These are phyloP conservation scores for Eupeodes latifasciatus DNA, from an alignment of 2,888 invertebrate genomes.

Conservation along the genomic window DNA sequence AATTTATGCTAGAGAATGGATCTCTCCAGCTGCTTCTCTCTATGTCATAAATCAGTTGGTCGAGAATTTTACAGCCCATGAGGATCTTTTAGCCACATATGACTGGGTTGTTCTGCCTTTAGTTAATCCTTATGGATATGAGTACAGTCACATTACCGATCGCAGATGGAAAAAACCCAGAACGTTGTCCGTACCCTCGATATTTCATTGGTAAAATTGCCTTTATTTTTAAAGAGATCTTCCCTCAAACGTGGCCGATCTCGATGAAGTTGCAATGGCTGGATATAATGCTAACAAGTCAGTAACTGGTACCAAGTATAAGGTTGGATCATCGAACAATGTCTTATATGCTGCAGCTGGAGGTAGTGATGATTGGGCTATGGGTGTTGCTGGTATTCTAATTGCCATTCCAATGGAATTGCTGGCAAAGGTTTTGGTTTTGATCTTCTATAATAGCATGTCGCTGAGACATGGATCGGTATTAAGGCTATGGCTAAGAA, in stretches of 20 bases:
- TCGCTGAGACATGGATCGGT: slow-evolving; percentile 86
- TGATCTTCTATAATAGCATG: slow-evolving; percentile 86
- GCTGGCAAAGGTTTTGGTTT: slow-evolving; percentile 86
- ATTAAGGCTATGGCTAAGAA: slow-evolving; percentile 82
- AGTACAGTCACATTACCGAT: no score
- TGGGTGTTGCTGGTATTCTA: slow-evolving; percentile 85
- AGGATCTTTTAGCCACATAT: no score
- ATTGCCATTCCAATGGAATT: slow-evolving; percentile 88
- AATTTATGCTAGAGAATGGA: slow-evolving; percentile 89
- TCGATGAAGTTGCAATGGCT: slow-evolving; percentile 82
- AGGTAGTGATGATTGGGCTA: slow-evolving; percentile 88
- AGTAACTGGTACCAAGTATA: slow-evolving; percentile 82
- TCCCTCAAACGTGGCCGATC: slow-evolving; percentile 83
- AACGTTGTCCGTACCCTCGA: neutral
- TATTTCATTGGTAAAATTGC: neutral
- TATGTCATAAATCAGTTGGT: slow-evolving; percentile 87
- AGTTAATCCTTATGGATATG: no score
- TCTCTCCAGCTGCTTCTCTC: slow-evolving; percentile 86
- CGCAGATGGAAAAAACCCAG: no score
- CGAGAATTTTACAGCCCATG: no score
- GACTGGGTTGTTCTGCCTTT: no score
- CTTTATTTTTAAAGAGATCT: slow-evolving; percentile 78
- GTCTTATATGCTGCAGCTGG: slow-evolving; percentile 86
- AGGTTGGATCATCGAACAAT: slow-evolving; percentile 83
- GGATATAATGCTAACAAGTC: slow-evolving; percentile 82